phyloP scores from a whole-genome alignment of 2,797 vertebrate genomes.

The Nasua narica region DNA sequence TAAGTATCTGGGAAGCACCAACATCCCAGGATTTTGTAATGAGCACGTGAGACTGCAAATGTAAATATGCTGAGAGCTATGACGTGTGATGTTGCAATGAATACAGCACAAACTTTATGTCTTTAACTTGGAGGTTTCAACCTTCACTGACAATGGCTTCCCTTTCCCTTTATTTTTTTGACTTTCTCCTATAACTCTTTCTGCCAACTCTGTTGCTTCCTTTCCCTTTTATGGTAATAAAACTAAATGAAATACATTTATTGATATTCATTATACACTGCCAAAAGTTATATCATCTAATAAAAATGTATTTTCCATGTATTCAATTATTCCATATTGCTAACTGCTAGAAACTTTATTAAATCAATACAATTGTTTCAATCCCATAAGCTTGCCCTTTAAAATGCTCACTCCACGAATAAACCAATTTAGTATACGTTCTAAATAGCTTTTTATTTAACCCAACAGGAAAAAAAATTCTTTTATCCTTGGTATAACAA shows the following conservation, averaged over 20 bases:
- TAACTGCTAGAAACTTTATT: not conserved
- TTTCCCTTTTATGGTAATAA: not conserved
- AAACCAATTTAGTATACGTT: not conserved
- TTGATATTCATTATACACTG: not conserved
- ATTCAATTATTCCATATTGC: not conserved
- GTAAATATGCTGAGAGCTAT: not conserved
- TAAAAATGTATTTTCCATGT: slow-evolving; percentile 23
- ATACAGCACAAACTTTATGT: not conserved
- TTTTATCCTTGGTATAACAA: not conserved
- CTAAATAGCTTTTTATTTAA: slow-evolving; percentile 28
- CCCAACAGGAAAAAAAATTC: not conserved
- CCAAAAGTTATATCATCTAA: not conserved
- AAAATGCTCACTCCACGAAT: not conserved
- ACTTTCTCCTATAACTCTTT: not conserved
- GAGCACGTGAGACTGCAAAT: not conserved
- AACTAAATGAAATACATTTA: not conserved
- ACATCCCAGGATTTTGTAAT: not conserved
- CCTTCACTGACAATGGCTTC: not conserved
- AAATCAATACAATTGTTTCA: not conserved
- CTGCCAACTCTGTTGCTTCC: not conserved
- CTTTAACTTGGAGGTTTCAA: not conserved
- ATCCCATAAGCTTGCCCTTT: not conserved
- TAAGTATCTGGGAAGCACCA: not conserved
- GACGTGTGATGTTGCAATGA: not conserved
- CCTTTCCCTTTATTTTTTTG: not conserved